Base-by-base conservation (phyloP, 2,797 vertebrate genomes). In the Eutrigla gurnardus region DNA sequence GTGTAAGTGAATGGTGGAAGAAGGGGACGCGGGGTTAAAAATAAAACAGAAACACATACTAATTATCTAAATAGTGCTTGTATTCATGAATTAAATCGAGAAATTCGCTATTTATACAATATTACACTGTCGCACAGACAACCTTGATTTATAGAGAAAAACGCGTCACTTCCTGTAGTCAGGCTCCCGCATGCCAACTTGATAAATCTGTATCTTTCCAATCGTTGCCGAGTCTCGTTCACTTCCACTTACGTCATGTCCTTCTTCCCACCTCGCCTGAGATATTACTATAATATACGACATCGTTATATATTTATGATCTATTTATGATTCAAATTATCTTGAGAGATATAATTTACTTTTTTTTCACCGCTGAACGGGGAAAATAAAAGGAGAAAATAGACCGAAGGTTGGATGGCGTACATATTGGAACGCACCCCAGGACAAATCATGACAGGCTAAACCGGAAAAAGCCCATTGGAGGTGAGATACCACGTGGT, bases 201-300 rank as follows among this genome's bases (percentile, higher is more conserved):
- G 5, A 84, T 37, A 17, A 17, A 76, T 83, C 84, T 86, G 90
- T 93, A 91, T 87, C 85, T 90, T 91, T 91, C 86, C 90, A 91
- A 81, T 58, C 58, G 11, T 49, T 57, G 66, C 49, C 25, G 60
- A 49, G 57, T 79, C 71, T 74, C 77, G 84, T 88, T 68, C 87
- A 3, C 59, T 47, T 82, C 50, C 18, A 50, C 50, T 82, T 68
- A 25, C 6, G 4, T 2, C 0, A 25, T 2, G 40, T 13, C 66
- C 12, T 37, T 25, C 0, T 6, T 18, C 3, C 17, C 18, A 4
- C 55, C 58, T 75, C 35, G 5, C 7, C 35, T 37, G 14, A 6
- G 0, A 7, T 40, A 0, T 54, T 12, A 13, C 5, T 0, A 0
- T 1, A 18, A 55, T 4, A 7, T 13, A n/a, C 32, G 1, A 0